These are phyloP conservation scores for Condylura cristata DNA, from an alignment of 2,113 vertebrate genomes.

Conservation along the genomic window DNA sequence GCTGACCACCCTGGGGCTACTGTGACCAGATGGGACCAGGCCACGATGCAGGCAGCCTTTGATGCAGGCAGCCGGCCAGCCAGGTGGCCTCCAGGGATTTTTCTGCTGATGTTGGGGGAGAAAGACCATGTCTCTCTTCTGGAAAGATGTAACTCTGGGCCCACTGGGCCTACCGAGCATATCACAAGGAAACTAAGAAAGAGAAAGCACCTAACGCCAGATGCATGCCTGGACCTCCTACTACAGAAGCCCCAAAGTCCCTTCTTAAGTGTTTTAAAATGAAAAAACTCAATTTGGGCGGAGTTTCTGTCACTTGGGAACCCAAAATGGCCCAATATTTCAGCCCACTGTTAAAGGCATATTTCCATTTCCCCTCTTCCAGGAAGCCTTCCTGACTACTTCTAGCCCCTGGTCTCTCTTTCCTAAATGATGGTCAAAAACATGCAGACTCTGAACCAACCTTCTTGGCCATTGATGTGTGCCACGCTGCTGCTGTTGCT, in stretches of 20 bases:
- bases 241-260: not conserved
- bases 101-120: not conserved
- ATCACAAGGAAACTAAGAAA: not conserved
- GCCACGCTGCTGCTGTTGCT: not conserved
- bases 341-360: not conserved
- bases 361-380: not conserved
- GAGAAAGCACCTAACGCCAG: not conserved
- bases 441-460: not conserved
- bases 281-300: not conserved
- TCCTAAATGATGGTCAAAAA: too few relatives aligned
- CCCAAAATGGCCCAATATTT: not conserved
- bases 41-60: not conserved
- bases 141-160: not conserved
- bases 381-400: not conserved
- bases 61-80: not conserved
- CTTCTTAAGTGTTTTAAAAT: not conserved
- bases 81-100: not conserved
- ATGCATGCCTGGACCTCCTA: not conserved
- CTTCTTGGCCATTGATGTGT: not conserved
- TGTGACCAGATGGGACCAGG: not conserved
- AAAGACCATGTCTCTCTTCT: not conserved
- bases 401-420: not conserved
- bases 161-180: not conserved
- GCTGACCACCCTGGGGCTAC: not conserved
- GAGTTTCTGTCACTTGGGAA: not conserved